Evolutionary conservation across 2,113 vertebrate genomes (phyloP), one percentile per base, ranked within the genome.

Genomic region (Gymnarchus niloticus): DNA sequence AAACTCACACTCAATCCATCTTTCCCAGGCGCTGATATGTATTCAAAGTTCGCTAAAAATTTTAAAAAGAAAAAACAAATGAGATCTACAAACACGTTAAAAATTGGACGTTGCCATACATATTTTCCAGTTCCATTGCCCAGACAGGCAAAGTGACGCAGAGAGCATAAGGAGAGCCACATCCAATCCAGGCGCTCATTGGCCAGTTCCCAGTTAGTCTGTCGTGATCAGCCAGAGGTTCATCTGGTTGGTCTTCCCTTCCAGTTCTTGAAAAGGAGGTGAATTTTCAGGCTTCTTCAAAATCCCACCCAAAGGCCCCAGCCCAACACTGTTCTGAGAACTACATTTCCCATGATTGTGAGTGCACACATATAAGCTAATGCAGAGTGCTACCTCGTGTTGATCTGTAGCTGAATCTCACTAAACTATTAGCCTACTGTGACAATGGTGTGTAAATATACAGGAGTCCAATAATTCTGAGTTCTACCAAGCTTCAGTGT

Each of bases 331-430:
- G 37, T 48, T 33, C 33, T 83, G 82, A 83, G 82, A 83, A 85
- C 73, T 80, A 37, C 33, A 85, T 80, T 41, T 56, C 51, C 84
- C 69, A 78, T 57, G 83, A 88, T 61, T 44, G 84, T 85, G 4
- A 49, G 88, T 90, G 89, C 91, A 91, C 89, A 91, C 92, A 89
- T 65, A 41, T 85, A 86, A 73, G 88, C 91, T 88, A 92, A 91
- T 85, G 87, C 85, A 86, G 69, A 87, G 87, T 80, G 84, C 83
- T 85, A 48, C 83, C 65, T 86, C 90, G 87, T 88, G 86, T 14
- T 44, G 86, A 87, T 88, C 87, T 65, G 21, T 14, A 46, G 37
- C 19, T 65, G 51, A 48, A 49, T 44, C 37, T 77, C 69, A 46
- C 69, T 52, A 78, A 56, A 37, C 76, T 51, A 80, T 57, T 57